These are phyloP conservation scores for Sander vitreus DNA, from an alignment of 2,113 vertebrate genomes.

Conservation along the genomic window DNA sequence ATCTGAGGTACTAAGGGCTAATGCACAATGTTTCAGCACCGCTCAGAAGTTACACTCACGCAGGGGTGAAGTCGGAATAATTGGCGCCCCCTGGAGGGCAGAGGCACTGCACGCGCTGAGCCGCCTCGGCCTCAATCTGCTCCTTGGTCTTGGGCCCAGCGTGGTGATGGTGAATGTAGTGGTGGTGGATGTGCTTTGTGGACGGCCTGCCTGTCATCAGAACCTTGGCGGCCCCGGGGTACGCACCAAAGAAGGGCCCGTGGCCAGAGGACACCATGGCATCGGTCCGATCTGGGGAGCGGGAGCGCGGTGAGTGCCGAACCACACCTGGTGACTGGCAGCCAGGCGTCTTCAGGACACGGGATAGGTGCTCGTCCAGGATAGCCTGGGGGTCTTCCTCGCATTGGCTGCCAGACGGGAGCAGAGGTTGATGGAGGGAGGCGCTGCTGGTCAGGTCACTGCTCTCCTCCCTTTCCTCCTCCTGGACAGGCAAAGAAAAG, in stretches of 20 bases:
- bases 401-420: constrained; percentile 79
- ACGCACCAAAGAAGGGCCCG: constrained; percentile 65
- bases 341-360: constrained; percentile 95
- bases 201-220: constrained; percentile 81
- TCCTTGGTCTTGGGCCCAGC: constrained; percentile 90
- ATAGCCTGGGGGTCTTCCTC: constrained; percentile 98
- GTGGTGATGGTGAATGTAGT: constrained; percentile 96
- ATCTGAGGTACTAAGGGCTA: no score
- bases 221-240: constrained; percentile 64
- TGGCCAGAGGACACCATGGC: constrained; percentile 45
- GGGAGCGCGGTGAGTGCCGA: constrained; percentile 88
- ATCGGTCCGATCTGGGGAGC: constrained; percentile 85
- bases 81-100: constrained; percentile 84
- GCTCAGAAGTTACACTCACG: constrained; percentile 74
- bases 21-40: no score
- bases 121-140: constrained; percentile 93
- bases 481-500: constrained; percentile 75
- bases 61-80: constrained; percentile 83
- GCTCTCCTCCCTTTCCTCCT: constrained; percentile 89
- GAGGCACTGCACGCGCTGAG: constrained; percentile 90
- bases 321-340: constrained; percentile 92
- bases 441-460: constrained; percentile 68
- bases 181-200: constrained; percentile 95
- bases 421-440: constrained; percentile 78
- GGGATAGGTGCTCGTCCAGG: constrained; percentile 95